Conservation (phyloP, 2,113 vertebrate genomes). For the Nycticryphes semicollaris region DNA sequence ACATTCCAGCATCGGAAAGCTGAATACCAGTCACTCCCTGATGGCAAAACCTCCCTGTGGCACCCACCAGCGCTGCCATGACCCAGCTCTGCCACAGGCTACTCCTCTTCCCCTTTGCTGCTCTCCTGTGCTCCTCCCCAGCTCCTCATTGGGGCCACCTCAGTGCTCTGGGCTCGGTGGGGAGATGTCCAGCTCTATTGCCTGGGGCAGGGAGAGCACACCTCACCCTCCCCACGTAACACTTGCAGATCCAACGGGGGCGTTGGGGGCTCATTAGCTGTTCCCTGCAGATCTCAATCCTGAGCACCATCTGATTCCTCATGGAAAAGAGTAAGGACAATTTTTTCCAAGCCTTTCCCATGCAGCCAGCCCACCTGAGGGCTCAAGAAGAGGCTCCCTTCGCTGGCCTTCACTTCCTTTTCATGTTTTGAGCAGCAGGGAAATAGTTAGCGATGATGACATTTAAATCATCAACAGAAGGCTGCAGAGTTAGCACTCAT, state of each 20-base stretch:
- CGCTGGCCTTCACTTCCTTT: neutral
- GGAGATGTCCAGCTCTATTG: neutral
- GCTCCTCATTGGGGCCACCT: neutral
- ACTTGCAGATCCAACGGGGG: neutral
- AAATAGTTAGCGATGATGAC: neutral
- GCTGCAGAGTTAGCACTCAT: slow-evolving; percentile 25
- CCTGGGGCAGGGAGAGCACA: neutral
- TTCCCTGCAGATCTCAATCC: neutral
- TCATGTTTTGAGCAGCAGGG: neutral
- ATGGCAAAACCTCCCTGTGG: neutral
- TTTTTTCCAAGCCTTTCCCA: neutral
- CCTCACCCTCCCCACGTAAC: neutral
- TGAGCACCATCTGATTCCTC: neutral
- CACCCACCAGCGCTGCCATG: neutral
- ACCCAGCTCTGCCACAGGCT: neutral
- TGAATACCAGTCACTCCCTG: neutral
- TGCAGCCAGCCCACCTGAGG: neutral
- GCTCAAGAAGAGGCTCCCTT: neutral
- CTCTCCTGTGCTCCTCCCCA: neutral
- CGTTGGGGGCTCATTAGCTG: neutral
- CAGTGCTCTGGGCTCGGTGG: accelerated
- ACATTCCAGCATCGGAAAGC: neutral
- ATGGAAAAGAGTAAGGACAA: neutral
- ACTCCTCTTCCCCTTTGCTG: accelerated
- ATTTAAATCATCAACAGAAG: slow-evolving; percentile 49